These are phyloP conservation scores for Temnothorax unifasciatus DNA, from an alignment of 2,888 invertebrate species.

Conservation along the genomic window DNA sequence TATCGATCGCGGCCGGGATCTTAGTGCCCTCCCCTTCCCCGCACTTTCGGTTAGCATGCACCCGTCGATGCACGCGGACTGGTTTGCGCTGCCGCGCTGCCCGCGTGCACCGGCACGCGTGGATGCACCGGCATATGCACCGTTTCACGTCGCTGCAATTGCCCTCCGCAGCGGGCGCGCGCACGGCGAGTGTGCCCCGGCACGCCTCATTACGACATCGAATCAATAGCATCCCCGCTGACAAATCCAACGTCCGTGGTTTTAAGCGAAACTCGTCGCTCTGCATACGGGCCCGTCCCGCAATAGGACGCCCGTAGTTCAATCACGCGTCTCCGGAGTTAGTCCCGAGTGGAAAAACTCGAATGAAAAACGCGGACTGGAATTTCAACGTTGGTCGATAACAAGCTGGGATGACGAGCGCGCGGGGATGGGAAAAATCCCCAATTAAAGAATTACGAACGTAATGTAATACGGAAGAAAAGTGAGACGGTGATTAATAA, in stretches of 20 bases:
- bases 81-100: background rate
- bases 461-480: background rate
- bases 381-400: background rate
- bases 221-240: conserved; percentile 80
- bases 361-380: background rate
- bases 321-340: conserved; percentile 14
- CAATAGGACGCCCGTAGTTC: background rate
- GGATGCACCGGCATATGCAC: conserved; percentile 61
- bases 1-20: conserved; percentile 56
- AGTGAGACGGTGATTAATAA: background rate
- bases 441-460: background rate
- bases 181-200: conserved; percentile 51
- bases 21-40: conserved; percentile 20
- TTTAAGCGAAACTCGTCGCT: conserved; percentile 38
- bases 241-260: conserved; percentile 74
- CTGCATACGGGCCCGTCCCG: conserved; percentile 19
- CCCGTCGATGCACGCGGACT: conserved; percentile 29
- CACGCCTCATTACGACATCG: conserved; percentile 79
- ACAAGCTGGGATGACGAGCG: background rate
- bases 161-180: conserved; percentile 51
- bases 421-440: background rate
- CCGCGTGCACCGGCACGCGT: conserved; percentile 64
- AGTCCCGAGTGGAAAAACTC: background rate
- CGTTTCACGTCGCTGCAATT: conserved; percentile 63
- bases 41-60: conserved; percentile 65